Base-by-base conservation (phyloP, 2,797 vertebrate species). In the Molossus alvarezi region DNA sequence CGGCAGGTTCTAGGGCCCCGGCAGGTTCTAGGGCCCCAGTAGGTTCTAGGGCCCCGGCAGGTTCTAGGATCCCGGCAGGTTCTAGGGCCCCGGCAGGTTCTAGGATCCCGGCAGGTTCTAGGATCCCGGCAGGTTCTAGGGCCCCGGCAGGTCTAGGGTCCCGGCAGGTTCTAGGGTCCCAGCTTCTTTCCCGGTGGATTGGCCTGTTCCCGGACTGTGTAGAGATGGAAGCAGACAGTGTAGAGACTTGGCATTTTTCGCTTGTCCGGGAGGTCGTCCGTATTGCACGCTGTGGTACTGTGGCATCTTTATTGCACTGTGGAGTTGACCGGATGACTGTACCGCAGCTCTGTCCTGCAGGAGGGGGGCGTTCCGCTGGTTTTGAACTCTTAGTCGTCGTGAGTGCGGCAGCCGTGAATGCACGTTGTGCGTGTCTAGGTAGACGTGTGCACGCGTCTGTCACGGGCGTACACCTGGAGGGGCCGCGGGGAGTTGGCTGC, bases 381-480 rank as follows among this genome's bases (percentile, higher is more conserved):
- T n/a, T 11, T 53, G 51, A 25, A 2, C 18, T 33, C 55, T 18
- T 15, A 17, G 6, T 18, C 20, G 0, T 13, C 1, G 0, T 7
- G 1, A 2, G 3, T 8, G 1, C 45, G 15, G 21, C 33, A 6
- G 8, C 33, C 5, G 13, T 10, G 57, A 25, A 13, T 3, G 69
- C 41, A 0, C 0, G 0, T 7, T 1, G 9, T 3, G 60, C 12
- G 2, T 2, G 15, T 85, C 20, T 15, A 6, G 17, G 64, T 9
- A 8, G 13, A 0, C 0, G 0, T 0, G 1, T 0, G 2, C 1
- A 2, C 60, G n/a, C 10, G 0, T 41, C 33, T 21, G 4, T 20
- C 2, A 6, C 1, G 2, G 48, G 77, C 14, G 0, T 11, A 1
- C 1, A 1, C 71, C 67, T 12, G 0, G 5, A 2, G 41, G 4